Evolutionary conservation across 2,888 invertebrate genomes (phyloP).

Genomic region (Caenorhabditis sp.): DNA sequence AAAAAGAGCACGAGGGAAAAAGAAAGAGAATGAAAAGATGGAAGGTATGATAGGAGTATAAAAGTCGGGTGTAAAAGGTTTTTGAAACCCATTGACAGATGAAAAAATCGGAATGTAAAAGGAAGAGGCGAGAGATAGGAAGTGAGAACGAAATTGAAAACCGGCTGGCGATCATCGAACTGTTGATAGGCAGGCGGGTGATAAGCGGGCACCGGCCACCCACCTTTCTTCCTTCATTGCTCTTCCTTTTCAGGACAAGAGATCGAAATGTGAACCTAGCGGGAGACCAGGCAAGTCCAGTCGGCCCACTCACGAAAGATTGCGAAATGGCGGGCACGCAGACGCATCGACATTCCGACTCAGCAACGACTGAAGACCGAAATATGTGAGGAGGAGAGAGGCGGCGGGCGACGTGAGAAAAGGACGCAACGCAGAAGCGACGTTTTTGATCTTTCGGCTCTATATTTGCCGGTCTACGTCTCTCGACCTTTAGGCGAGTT

Average conservation of each 20-base stretch:
- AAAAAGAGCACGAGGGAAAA: neutral
- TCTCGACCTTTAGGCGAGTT: constrained; percentile 14
- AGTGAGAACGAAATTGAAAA: constrained; percentile 19
- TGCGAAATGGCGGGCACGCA: constrained; percentile 27
- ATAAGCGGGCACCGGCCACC: constrained; percentile 32
- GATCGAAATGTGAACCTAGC: constrained; percentile 54
- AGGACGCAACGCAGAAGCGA: constrained; percentile 11
- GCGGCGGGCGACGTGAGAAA: constrained; percentile 25
- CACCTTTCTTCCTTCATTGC: neutral
- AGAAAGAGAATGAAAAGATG: neutral
- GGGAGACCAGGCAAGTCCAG: constrained; percentile 21
- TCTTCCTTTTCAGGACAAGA: constrained; percentile 37
- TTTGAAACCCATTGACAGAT: constrained; percentile 24
- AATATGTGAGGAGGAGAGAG: constrained; percentile 21
- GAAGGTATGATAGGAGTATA: too few relatives aligned
- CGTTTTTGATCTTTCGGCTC: constrained; percentile 45
- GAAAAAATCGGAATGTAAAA: constrained; percentile 1
- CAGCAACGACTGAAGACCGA: constrained; percentile 54
- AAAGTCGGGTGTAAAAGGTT: too few relatives aligned
- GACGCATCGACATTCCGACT: constrained; percentile 15
- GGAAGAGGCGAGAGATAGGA: constrained; percentile 14
- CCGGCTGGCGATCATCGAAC: constrained; percentile 19
- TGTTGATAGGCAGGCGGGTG: constrained; percentile 5
- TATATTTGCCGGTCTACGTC: constrained; percentile 19
- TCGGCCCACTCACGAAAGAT: constrained; percentile 34